These are phyloP conservation scores for Sebastolobus alascanus DNA, from an alignment of 2,797 vertebrate species.

Conservation along the genomic window DNA sequence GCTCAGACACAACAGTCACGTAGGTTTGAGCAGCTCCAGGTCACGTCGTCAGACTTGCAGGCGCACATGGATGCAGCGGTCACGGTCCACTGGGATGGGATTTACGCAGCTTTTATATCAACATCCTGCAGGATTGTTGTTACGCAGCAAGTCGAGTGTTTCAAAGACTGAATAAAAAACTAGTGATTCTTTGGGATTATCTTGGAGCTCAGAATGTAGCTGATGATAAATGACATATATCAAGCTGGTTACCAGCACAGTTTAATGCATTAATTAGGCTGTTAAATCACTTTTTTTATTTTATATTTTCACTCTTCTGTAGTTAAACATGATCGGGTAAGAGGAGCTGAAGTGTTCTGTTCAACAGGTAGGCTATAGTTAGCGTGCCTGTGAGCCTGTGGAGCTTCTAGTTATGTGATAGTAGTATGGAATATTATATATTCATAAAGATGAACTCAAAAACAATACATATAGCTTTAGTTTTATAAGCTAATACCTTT, in stretches of 20 bases:
- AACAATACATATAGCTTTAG: too few species aligned
- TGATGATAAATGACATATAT: background rate
- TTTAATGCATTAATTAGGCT: background rate
- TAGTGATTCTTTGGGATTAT: background rate
- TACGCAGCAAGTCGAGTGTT: background rate
- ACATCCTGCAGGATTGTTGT: constrained; percentile 2
- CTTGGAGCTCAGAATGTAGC: background rate
- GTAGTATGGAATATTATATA: too few species aligned
- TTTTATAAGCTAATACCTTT: too few species aligned
- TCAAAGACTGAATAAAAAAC: background rate
- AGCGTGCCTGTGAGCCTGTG: too few species aligned
- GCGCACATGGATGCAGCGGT: constrained; percentile 2
- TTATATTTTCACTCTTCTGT: background rate
- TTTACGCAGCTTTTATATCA: constrained; percentile 11
- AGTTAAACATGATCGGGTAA: background rate
- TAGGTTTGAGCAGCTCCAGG: constrained; percentile 44
- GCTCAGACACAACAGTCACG: constrained; percentile 68
- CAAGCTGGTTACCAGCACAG: background rate
- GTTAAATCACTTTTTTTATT: background rate
- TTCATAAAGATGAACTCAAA: too few species aligned
- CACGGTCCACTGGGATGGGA: background rate
- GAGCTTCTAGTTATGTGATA: too few species aligned
- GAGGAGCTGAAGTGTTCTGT: background rate
- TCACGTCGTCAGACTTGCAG: constrained; percentile 48
- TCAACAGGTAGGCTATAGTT: background rate